Percentiles rank a stretch among this genome's conserved stretches.
These are phyloP conservation scores for Epistrophe eligans DNA, from an alignment of 2,888 invertebrate genomes.

Conservation along the genomic window DNA sequence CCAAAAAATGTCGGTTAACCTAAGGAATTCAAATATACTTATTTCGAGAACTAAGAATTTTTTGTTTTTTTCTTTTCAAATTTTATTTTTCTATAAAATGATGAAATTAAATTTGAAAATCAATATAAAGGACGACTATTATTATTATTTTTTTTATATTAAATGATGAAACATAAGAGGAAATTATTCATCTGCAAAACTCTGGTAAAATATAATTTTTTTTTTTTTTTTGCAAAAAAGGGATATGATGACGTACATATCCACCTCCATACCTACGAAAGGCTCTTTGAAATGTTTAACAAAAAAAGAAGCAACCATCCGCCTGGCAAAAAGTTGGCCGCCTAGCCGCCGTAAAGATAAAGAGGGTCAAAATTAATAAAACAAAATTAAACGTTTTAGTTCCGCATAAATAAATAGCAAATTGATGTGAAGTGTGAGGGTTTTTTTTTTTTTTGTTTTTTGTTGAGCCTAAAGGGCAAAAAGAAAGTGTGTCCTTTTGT, in stretches of 20 bases:
- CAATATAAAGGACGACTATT: conserved; percentile 37
- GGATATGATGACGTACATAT: neutral
- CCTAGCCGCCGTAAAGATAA: conserved; percentile 4
- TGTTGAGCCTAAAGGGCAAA: neutral
- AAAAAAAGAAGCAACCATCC: conserved; percentile 9
- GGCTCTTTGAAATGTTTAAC: neutral
- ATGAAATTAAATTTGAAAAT: conserved; percentile 48
- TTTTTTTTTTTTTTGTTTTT: conserved; percentile 8
- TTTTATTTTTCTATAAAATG: conserved; percentile 25
- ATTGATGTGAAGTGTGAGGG: conserved; percentile 33
- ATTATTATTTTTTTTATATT: conserved; percentile 5
- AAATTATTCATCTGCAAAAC: conserved; percentile 51
- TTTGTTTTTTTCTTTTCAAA: conserved; percentile 1
- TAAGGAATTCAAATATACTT: conserved; percentile 26
- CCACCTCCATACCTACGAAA: neutral
- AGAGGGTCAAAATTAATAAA: conserved; percentile 47
- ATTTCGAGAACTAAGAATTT: conserved; percentile 42
- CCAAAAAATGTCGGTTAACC: conserved; percentile 32
- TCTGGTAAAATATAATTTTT: conserved; percentile 27
- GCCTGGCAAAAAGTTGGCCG: conserved; percentile 18
- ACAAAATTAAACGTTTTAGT: conserved; percentile 47
- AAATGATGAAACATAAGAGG: conserved; percentile 23
- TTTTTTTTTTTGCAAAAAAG: neutral
- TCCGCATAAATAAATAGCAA: conserved; percentile 46
- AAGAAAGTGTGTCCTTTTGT: conserved; percentile 21